Base-by-base conservation (phyloP, 2,797 vertebrate genomes). In the Sternarchorhynchus goeldii region DNA sequence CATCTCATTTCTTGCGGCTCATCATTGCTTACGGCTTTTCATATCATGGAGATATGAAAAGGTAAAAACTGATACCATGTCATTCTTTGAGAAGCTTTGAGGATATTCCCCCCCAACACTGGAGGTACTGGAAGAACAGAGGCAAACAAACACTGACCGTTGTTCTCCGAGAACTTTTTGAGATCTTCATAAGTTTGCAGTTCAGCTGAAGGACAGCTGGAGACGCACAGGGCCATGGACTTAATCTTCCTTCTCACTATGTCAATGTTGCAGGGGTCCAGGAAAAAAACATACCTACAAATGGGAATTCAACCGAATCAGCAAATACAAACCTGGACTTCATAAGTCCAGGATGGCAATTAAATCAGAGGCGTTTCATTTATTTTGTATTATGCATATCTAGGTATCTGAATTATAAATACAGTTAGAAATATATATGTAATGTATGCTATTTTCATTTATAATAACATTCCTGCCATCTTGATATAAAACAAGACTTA, bases 191-290 rank as follows among this genome's bases (percentile, higher is more conserved):
- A 81, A 4, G 93, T 91, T 84, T 90, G 92, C 41, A 99, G 85
- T 64, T 96, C 92, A 66, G 88, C 84, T 2, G 85, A 68, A 3
- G 98, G 98, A 77, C 98, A 99, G 80, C 92, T 91, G 62, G 94
- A 93, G 57, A 99, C 97, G 74, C 98, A 99, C 78, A 99, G 88
- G 10, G 97, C 95, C 55, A 97, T 78, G 36, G 97, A 99, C 75
- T 93, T 95, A 84, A 99, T 94, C 89, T 90, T 98, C 89, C 94
- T 92, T 71, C 94, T 91, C 72, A 96, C 86, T 53, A 97, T 6
- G 88, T 99, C 96, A 74, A 99, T 90, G 79, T 97, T 98, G 90
- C 98, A 99, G 32, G 97, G 97, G 68, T 99, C 96, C 85, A 99
- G 89, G 88, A 99, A 98, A 91, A 99, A 99, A 12, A 99, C 96